Evolutionary conservation across 2,797 vertebrate species (phyloP).

Genomic region (Xyrichtys novacula): DNA sequence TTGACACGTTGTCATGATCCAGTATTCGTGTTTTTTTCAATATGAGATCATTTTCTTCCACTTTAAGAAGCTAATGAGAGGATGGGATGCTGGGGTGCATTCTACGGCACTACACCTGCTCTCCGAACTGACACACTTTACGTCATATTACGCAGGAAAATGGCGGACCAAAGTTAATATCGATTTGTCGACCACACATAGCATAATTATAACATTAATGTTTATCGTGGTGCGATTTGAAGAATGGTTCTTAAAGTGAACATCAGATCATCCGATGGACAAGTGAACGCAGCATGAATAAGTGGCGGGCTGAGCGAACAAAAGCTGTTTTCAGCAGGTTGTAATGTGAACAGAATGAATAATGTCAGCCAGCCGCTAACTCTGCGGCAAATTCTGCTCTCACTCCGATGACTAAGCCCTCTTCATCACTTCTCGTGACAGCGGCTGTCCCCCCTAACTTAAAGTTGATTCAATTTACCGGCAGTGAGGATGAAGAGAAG

Average conservation of each 20-base stretch:
- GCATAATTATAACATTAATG: too few relatives aligned
- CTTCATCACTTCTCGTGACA: slow-evolving; percentile 1
- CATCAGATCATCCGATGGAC: neutral
- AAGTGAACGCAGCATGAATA: neutral
- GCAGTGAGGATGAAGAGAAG: slow-evolving; percentile 15
- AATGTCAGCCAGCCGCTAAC: neutral
- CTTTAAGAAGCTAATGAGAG: too few relatives aligned
- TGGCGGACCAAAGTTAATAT: neutral
- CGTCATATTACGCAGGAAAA: neutral
- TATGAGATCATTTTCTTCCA: too few relatives aligned
- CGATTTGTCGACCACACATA: neutral
- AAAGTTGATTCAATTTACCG: neutral
- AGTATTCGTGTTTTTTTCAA: too few relatives aligned
- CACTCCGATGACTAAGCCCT: neutral
- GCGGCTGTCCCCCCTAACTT: too few relatives aligned
- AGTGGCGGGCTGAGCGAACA: slow-evolving; percentile 38
- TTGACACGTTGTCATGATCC: too few relatives aligned
- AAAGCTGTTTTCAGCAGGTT: slow-evolving; percentile 35
- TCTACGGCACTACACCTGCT: too few relatives aligned
- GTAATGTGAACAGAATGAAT: slow-evolving; percentile 18
- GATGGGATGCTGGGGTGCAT: too few relatives aligned
- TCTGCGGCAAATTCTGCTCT: neutral
- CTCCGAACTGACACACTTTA: neutral
- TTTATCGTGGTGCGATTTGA: too few relatives aligned
- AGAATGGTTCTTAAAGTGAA: neutral